A percentile compares a stretch with the other conserved stretches of the same genome.
These are phyloP conservation scores for Macrobrachium nipponense DNA, from an alignment of 1,140 invertebrate species.

Conservation along the genomic window DNA sequence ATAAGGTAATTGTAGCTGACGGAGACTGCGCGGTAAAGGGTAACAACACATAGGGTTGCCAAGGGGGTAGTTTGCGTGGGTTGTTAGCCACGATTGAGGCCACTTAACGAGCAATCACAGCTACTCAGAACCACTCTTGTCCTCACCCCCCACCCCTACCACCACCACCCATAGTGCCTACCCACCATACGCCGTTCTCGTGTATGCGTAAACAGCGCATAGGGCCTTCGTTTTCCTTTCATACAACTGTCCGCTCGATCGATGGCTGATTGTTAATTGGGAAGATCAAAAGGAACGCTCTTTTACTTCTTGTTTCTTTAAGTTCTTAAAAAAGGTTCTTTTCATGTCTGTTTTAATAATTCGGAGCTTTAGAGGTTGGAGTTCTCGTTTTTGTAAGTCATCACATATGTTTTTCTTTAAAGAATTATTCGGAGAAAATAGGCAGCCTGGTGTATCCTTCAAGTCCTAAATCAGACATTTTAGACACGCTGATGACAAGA, in stretches of 20 bases:
- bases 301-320: too few relatives aligned
- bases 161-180: background rate
- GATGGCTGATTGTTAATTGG: constrained; percentile 35
- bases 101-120: background rate
- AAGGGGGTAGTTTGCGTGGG: background rate
- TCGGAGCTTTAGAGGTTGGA: too few relatives aligned
- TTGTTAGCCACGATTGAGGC: constrained; percentile 6
- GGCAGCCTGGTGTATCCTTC: too few relatives aligned
- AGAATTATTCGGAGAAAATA: too few relatives aligned
- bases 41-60: background rate
- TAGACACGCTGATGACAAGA: too few relatives aligned
- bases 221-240: constrained; percentile 4
- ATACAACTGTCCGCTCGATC: background rate
- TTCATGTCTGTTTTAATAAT: too few relatives aligned
- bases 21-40: background rate
- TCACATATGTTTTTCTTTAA: too few relatives aligned
- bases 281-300: background rate
- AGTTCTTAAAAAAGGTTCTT: too few relatives aligned
- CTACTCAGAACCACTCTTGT: background rate
- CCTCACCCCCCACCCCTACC: background rate
- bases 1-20: constrained; percentile 17
- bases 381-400: too few relatives aligned
- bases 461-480: too few relatives aligned
- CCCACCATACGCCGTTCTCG: background rate
- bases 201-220: too few relatives aligned